These are phyloP conservation scores for Quadriops clusia DNA, from an alignment of 2,888 invertebrate genomes.

Conservation along the genomic window DNA sequence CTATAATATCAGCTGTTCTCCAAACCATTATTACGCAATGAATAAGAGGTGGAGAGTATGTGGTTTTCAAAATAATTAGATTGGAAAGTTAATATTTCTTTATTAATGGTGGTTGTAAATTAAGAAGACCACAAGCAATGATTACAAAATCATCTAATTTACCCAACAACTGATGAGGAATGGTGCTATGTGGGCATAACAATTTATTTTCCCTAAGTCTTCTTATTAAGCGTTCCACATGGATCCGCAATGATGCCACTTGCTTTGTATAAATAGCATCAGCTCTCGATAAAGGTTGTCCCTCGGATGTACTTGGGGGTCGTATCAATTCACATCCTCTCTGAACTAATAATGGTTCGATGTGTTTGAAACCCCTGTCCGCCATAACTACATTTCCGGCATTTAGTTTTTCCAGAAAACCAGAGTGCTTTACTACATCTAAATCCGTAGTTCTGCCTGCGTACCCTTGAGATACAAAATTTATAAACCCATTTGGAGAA, in stretches of 20 bases:
- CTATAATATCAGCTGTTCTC: too few relatives aligned
- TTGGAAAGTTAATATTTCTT: conserved; percentile 3
- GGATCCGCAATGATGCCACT: conserved; percentile 18
- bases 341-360: conserved; percentile 14
- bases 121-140: conserved; percentile 13
- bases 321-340: conserved; percentile 14
- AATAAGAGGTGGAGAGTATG: too few relatives aligned
- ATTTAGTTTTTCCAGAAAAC: conserved; percentile 15
- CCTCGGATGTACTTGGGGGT: conserved; percentile 16
- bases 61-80: too few relatives aligned
- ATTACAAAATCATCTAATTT: conserved; percentile 11
- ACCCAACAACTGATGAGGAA: conserved; percentile 11
- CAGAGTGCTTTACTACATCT: conserved; percentile 15
- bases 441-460: conserved; percentile 22
- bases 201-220: conserved; percentile 16
- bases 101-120: conserved; percentile 16
- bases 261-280: conserved; percentile 16
- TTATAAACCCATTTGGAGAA: conserved; percentile 21
- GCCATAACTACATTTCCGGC: conserved; percentile 16
- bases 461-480: conserved; percentile 23
- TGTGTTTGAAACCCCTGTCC: conserved; percentile 19
- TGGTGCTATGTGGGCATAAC: conserved; percentile 15
- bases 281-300: conserved; percentile 12
- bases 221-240: conserved; percentile 19
- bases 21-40: too few relatives aligned